Base-by-base conservation (phyloP, 35 echinoderm and acorn worm genomes). In the Stichopus chloronotus region DNA sequence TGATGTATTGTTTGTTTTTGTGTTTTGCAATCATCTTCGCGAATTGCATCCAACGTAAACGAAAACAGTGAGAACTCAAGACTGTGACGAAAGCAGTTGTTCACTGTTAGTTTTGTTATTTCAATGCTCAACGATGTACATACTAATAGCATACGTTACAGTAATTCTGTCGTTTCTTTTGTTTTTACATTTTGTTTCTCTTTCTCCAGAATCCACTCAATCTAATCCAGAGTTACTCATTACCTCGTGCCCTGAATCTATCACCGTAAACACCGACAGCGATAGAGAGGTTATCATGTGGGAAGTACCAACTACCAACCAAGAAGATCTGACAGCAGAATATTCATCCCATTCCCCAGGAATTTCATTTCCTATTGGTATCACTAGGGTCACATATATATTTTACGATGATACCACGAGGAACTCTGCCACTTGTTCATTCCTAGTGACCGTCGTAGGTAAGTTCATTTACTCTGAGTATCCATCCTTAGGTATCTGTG, bases 161-260 rank as follows among this genome's bases (percentile, higher is more conserved):
- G 30, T 43, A 43, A 43, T 43, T 43, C 30, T 43, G 3, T 43
- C 30, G 30, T 43, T 65, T 65, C 11, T 65, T 65, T 65, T 65
- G 19, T 14, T 11, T 19, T 65, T 11, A 65, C 61, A 9, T 65
- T 65, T 65, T 65, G 61, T 0, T 65, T 65, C 61, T 57, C 53
- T 88, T 87, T 87, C 52, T 16, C 16, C 85, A 88, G 86, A 88
- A 88, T 88, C 86, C 19, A n/a, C 57, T 58, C 56, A 88, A 16
- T n/a, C 61, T 6, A 88, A 88, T 58, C 86, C 86, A 21, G 86
- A 88, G 9, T 57, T 88, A 13, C 20, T 60, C 52, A 65, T 88
- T 23, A 88, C n/a, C 8, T 24, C 23, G 6, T 88, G 86, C 23
- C 86, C 86, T 58, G 86, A 60, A 16, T 25, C 58, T 1, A 88